Base-by-base conservation (phyloP, 2,888 invertebrate genomes). In the Xestoiulus laeticollis region DNA sequence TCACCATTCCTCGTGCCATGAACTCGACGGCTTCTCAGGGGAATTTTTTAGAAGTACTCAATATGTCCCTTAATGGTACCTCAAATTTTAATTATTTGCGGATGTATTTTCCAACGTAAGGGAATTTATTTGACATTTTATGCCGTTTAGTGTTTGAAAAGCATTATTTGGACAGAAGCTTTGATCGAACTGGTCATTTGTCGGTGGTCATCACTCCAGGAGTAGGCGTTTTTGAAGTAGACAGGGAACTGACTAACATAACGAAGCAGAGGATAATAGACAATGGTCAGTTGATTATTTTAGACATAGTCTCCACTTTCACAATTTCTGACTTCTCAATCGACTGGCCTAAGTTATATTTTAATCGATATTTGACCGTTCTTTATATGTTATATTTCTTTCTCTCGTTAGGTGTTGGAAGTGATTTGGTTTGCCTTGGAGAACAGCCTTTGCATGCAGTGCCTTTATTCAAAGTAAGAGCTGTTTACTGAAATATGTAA, bases 361-460 rank as follows among this genome's bases (percentile, higher is more conserved):
- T n/a, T 38, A 38, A 8, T 38, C 8, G 5, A 38, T 38, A 5
- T 38, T 14, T 32, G 30, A n/a, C 16, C 19, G 22, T 4, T 82
- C n/a, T n/a, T n/a, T n/a, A n/a, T n/a, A n/a, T n/a, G n/a, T 82
- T 3, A 2, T 10, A 16, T 85, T 19, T 85, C 33, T 44, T 86
- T 53, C 48, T 86, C 0, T 53, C 33, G 19, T 26, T 78, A 88
- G 88, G 89, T 87, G 98, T 98, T 19, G 98, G 98, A 26, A 98
- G 98, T 92, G 99, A 99, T 92, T 94, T 99, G 90, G 99, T 99
- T 8, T 99, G 99, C 92, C 96, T 99, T 32, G 99, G 99, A 3
- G 99, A 99, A 92, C 99, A 99, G 91, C 99, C 99, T 0, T 93
- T 99, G 87, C 99, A 99, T 92, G 99, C 99, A 4, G 99, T 99